Base-by-base conservation (phyloP, 2,888 invertebrate species). In the Megalurothrips usitatus region DNA sequence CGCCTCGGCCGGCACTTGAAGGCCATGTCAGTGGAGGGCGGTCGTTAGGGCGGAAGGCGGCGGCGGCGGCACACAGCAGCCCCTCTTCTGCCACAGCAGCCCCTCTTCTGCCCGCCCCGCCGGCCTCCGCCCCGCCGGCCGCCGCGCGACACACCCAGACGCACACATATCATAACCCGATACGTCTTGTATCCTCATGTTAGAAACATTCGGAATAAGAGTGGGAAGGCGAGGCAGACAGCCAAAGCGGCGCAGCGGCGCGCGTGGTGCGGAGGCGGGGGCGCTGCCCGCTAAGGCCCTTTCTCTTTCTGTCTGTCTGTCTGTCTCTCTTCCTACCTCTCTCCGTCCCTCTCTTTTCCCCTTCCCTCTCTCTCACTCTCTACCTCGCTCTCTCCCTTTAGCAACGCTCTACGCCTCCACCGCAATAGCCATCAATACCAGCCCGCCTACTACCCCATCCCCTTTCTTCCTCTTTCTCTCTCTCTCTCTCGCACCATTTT, bases 361-460 rank as follows among this genome's bases (percentile, higher is more conserved):
- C 11, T 58, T 17, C n/a, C 58, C 58, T 58, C 19, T 14, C 14
- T 8, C 58, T 8, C n/a, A 14, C 17, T 6, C 58, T 58, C 14
- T 17, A 11, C 14, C 58, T 43, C 34, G 6, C 34, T 43, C 34
- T 43, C 34, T 43, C 34, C 34, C 34, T 43, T 43, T 43, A 43
- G 34, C 34, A 43, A 43, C 34, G 34, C 34, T 43, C 58, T 17
- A n/a, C 58, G 17, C 14, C 58, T 58, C 58, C 19, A 58, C 58
- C 58, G 58, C 58, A 58, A 58, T 58, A 58, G 58, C 58, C 58
- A 58, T 58, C 58, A 58, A 58, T 58, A 58, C n/a, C 58, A n/a
- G 19, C 11, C 58, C 58, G 6, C 58, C 58, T n/a, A n/a, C n/a
- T n/a, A n/a, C 19, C 58, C 58, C 2, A 11, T 6, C 58, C 0